Percentiles rank a stretch among this genome's conserved stretches.
Conservation (phyloP, 92 coral and sea anemone genomes). For the Ricordea florida region DNA sequence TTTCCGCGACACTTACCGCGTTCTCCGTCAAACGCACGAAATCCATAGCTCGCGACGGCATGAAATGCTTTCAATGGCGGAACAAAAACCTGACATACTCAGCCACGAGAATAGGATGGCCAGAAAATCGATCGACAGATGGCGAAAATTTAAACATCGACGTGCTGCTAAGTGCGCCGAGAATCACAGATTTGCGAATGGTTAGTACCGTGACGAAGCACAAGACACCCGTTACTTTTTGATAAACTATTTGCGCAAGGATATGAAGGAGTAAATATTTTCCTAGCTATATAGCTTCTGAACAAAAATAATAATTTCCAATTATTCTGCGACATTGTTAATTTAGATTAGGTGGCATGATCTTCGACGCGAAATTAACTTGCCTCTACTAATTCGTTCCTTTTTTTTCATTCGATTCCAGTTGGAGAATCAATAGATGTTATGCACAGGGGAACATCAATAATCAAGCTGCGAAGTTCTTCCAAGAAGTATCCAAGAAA, state of each 20-base stretch:
- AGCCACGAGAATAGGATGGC: constrained; percentile 33
- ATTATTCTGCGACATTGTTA: neutral
- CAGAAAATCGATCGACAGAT: constrained; percentile 51
- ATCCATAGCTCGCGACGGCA: neutral
- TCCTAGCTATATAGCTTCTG: neutral
- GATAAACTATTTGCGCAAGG: no score
- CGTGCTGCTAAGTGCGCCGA: constrained; percentile 81
- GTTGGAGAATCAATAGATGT: constrained; percentile 71
- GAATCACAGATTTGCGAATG: constrained; percentile 82
- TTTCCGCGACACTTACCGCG: neutral
- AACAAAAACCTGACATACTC: constrained; percentile 9
- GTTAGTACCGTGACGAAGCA: constrained; percentile 19
- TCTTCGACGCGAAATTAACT: neutral
- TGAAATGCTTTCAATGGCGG: neutral
- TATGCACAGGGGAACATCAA: constrained; percentile 70
- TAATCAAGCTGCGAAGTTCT: constrained; percentile 72
- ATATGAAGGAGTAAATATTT: no score
- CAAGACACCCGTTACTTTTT: neutral
- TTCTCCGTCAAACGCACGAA: neutral
- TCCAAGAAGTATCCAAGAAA: constrained; percentile 76
- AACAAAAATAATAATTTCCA: neutral
- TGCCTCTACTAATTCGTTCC: no score
- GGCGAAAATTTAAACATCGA: constrained; percentile 60
- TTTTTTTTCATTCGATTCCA: constrained; percentile 7
- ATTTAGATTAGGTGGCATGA: neutral